A percentile compares a stretch with the other conserved stretches of the same genome.
Conservation (phyloP, 2,113 vertebrate genomes). For the Riparia riparia region DNA sequence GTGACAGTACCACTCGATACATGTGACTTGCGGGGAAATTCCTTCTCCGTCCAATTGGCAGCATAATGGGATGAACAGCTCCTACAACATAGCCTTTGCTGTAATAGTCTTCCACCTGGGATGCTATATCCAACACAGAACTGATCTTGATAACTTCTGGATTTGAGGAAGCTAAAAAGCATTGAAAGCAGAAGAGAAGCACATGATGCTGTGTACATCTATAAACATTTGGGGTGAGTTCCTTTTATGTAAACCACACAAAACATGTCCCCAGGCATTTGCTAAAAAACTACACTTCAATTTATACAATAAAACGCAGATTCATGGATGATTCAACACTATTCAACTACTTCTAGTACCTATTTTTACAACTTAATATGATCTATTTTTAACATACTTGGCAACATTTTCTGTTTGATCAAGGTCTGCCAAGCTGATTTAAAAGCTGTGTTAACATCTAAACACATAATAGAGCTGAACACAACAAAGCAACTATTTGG, state of each 20-base stretch:
- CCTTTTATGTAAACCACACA: conserved; percentile 13
- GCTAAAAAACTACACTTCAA: background rate
- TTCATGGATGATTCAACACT: background rate
- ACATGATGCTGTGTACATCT: background rate
- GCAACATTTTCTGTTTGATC: background rate
- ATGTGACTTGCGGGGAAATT: conserved; percentile 88
- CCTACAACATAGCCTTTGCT: conserved; percentile 87
- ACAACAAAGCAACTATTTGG: background rate
- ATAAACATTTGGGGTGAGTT: background rate
- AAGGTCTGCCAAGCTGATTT: background rate
- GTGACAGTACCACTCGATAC: conserved; percentile 88
- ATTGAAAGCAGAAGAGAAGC: conserved; percentile 24
- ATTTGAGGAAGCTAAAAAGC: conserved; percentile 75
- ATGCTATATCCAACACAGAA: conserved; percentile 88
- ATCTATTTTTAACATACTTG: background rate
- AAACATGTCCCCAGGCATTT: background rate
- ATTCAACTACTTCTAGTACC: background rate
- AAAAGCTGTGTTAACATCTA: background rate
- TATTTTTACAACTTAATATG: background rate
- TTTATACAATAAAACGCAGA: background rate
- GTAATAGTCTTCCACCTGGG: conserved; percentile 91
- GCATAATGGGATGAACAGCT: conserved; percentile 90
- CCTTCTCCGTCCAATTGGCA: conserved; percentile 82
- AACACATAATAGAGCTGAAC: background rate
- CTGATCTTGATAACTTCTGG: conserved; percentile 89